A percentile compares a stretch with the other conserved stretches of the same genome.
Conservation (phyloP, 2,797 vertebrate species). For the Varecia variegata region DNA sequence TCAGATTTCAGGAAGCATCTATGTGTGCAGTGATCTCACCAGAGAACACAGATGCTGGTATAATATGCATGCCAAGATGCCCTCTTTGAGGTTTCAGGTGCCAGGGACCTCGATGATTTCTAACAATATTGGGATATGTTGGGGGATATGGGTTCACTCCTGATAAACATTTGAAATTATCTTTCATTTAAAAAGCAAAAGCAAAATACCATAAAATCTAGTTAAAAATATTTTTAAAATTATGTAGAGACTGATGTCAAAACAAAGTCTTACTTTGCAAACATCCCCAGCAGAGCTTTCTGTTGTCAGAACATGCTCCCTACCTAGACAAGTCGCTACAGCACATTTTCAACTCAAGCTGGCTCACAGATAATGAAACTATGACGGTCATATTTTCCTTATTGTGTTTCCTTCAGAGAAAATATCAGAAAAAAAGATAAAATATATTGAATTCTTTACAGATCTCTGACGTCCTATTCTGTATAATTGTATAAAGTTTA, state of each 20-base stretch:
- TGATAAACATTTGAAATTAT: not conserved
- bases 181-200: not conserved
- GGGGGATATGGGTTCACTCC: not conserved
- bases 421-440: not conserved
- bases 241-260: not conserved
- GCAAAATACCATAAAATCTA: not conserved
- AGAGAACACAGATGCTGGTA: not conserved
- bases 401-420: not conserved
- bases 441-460: not conserved
- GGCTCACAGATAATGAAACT: not conserved
- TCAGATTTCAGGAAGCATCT: not conserved
- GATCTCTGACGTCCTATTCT: not conserved
- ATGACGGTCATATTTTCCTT: not conserved
- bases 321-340: not conserved
- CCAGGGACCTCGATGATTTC: not conserved
- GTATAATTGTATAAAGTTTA: not conserved
- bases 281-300: not conserved
- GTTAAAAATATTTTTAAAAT: slow-evolving; percentile 2
- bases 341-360: not conserved
- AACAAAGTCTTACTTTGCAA: not conserved
- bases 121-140: not conserved
- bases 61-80: not conserved
- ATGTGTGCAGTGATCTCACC: not conserved
- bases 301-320: not conserved
- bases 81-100: not conserved